Evolutionary conservation across 1,140 invertebrate species (phyloP).

Genomic region (Bactericera cockerelli): DNA sequence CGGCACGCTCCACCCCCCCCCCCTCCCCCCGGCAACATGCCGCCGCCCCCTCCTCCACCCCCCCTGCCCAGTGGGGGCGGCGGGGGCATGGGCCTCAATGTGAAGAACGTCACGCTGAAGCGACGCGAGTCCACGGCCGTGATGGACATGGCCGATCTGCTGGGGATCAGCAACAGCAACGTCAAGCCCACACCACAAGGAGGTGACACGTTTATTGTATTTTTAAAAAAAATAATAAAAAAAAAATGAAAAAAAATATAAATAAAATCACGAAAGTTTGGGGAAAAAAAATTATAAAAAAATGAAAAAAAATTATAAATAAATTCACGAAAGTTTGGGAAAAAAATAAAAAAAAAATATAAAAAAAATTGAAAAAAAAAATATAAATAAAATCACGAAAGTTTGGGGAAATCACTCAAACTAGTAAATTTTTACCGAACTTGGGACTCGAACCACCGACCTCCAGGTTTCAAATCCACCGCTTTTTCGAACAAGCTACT

Average conservation of each 20-base stretch:
- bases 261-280: too few species aligned
- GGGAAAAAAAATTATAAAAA: too few species aligned
- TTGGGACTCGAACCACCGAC: too few species aligned
- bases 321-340: too few species aligned
- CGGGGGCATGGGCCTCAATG: slow-evolving; percentile 5
- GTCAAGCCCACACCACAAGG: slow-evolving; percentile 22
- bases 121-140: slow-evolving; percentile 29
- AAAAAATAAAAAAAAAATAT: too few species aligned
- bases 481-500: too few species aligned
- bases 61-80: slow-evolving; percentile 17
- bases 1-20: slow-evolving; percentile 31
- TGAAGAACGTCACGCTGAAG: slow-evolving; percentile 9
- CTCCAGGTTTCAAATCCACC: too few species aligned
- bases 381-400: too few species aligned
- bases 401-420: too few species aligned
- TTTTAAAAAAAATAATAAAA: slow-evolving; percentile 2
- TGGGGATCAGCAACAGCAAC: slow-evolving; percentile 33
- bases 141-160: slow-evolving; percentile 40
- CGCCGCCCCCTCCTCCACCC: slow-evolving; percentile 25
- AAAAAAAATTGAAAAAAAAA: too few species aligned
- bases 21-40: slow-evolving; percentile 30
- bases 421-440: too few species aligned
- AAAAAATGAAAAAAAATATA: background rate
- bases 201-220: slow-evolving; percentile 18
- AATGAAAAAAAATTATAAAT: too few species aligned